Evolutionary conservation across 1,140 invertebrate species (phyloP).

Genomic region (Eumeta japonica): DNA sequence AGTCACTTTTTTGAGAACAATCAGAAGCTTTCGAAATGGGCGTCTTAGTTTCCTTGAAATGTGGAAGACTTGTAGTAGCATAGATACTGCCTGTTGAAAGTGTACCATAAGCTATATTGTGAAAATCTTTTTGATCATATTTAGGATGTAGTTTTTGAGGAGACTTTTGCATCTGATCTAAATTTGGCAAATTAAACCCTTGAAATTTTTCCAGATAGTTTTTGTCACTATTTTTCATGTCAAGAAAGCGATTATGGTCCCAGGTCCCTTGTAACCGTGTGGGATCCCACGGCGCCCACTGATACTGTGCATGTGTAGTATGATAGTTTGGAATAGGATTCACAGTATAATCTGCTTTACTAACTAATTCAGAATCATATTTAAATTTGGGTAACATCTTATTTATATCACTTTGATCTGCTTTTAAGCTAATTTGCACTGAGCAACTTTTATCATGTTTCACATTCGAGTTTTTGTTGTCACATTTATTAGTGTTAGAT

Average conservation of each 20-base stretch:
- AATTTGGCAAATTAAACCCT: slow-evolving; percentile 57
- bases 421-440: slow-evolving; percentile 32
- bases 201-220: slow-evolving; percentile 55
- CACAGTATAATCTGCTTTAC: slow-evolving; percentile 57
- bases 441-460: slow-evolving; percentile 52
- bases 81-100: slow-evolving; percentile 40
- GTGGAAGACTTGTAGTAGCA: slow-evolving; percentile 37
- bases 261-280: slow-evolving; percentile 47
- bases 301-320: slow-evolving; percentile 60
- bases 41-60: slow-evolving; percentile 49
- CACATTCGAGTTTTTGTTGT: slow-evolving; percentile 37
- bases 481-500: slow-evolving; percentile 37
- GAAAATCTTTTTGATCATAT: slow-evolving; percentile 54
- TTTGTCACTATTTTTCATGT: slow-evolving; percentile 51
- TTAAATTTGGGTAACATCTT: slow-evolving; percentile 59
- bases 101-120: slow-evolving; percentile 51
- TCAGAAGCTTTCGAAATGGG: slow-evolving; percentile 39
- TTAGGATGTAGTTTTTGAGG: slow-evolving; percentile 50
- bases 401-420: slow-evolving; percentile 48
- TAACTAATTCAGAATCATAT: slow-evolving; percentile 55
- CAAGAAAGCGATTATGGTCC: slow-evolving; percentile 50
- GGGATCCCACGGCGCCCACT: slow-evolving; percentile 63
- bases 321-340: slow-evolving; percentile 64
- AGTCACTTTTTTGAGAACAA: slow-evolving; percentile 46
- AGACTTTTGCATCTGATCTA: slow-evolving; percentile 57